A percentile compares a stretch with the other conserved stretches of the same genome.
Conservation (phyloP, 92 coral and sea anemone species). For the Epizoanthus illoricatus region DNA sequence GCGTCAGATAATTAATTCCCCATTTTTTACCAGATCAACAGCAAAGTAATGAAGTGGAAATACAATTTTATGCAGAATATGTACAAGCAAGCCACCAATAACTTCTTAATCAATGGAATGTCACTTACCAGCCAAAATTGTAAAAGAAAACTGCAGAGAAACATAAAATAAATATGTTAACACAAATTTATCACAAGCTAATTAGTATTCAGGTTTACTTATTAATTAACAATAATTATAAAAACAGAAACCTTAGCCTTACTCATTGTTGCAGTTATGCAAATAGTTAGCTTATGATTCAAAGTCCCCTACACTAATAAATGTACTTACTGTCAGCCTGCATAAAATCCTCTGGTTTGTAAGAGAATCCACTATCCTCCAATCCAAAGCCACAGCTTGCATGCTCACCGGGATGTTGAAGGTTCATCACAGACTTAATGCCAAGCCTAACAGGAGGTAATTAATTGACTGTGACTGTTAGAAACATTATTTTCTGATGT, state of each 20-base stretch:
- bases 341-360: conserved; percentile 90
- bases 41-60: too few relatives aligned
- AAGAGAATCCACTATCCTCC: conserved; percentile 91
- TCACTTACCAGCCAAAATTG: conserved; percentile 92
- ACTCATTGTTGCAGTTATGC: too few relatives aligned
- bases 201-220: not conserved
- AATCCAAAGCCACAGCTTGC: conserved; percentile 95
- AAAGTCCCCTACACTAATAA: not conserved
- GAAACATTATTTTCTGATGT: not conserved
- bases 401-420: conserved; percentile 96
- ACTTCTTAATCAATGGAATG: too few relatives aligned
- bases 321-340: conserved; percentile 77
- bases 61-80: too few relatives aligned
- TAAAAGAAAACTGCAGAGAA: conserved; percentile 78
- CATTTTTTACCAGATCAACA: too few relatives aligned
- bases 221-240: not conserved
- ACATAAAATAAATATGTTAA: not conserved
- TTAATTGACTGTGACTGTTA: not conserved
- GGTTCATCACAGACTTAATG: conserved; percentile 86
- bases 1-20: too few relatives aligned
- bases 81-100: too few relatives aligned
- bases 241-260: too few relatives aligned
- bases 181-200: not conserved
- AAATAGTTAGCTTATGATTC: not conserved
- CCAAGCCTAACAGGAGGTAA: conserved; percentile 53